Evolutionary conservation across 2,888 invertebrate species (phyloP).

Genomic region (Nemotelus pantherinus): DNA sequence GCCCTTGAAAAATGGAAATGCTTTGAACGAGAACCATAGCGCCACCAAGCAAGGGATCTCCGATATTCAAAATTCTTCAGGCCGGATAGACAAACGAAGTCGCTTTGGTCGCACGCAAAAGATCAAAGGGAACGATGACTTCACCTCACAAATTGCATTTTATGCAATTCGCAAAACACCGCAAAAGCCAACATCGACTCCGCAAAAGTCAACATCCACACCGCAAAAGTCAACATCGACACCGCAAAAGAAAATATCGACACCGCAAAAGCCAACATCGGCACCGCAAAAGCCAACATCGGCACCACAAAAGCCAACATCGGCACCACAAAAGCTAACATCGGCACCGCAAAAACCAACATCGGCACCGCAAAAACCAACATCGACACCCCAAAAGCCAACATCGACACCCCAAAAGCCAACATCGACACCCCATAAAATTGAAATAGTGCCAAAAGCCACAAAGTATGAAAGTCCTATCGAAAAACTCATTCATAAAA

Average conservation of each 20-base stretch:
- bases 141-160: constrained; percentile 49
- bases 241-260: constrained; percentile 31
- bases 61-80: too few relatives aligned
- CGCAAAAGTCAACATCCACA: constrained; percentile 39
- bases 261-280: constrained; percentile 28
- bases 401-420: constrained; percentile 33
- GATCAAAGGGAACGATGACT: constrained; percentile 53
- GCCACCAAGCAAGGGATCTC: too few relatives aligned
- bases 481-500: constrained; percentile 60
- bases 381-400: not conserved
- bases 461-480: constrained; percentile 59
- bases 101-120: constrained; percentile 50
- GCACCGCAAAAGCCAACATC: constrained; percentile 47
- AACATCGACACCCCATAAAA: not conserved
- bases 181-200: constrained; percentile 45
- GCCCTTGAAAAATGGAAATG: too few relatives aligned
- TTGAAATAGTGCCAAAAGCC: constrained; percentile 31
- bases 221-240: constrained; percentile 48
- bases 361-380: not conserved
- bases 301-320: constrained; percentile 41
- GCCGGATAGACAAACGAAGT: constrained; percentile 50
- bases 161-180: constrained; percentile 50
- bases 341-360: not conserved
- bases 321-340: not conserved
- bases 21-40: too few relatives aligned